Evolutionary conservation across 2,797 vertebrate genomes (phyloP), one percentile per base, ranked within the genome.

Genomic region (Molothrus ater): DNA sequence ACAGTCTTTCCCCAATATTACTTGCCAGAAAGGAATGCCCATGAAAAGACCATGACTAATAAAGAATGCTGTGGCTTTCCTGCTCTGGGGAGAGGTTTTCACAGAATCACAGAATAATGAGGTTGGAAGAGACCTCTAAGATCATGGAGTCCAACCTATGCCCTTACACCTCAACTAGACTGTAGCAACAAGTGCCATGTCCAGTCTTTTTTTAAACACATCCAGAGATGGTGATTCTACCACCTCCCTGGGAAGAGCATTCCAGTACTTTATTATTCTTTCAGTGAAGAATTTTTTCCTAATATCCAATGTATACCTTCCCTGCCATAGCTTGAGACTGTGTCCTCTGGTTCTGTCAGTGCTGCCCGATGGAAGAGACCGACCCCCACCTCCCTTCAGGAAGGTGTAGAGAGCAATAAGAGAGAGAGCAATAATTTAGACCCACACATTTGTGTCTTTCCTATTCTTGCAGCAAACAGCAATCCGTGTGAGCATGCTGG

Each of bases 401-500:
- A 7, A 56, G 54, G 0, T 22, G 54, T n/a, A 32, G 54, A 31
- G 32, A 56, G 54, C 31, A 56, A 21, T n/a, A n/a, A 32, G 54
- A 56, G 53, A 54, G 31, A 22, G 32, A 56, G 8, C 32, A 22
- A 22, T 56, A 7, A n/a, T n/a, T 56, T 72, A 95, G 57, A 87
- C 72, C 48, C 21, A n/a, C 38, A 24, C 13, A 5, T 21, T 56
- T 56, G 32, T 56, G 0, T 51, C 1, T 88, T 0, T 25, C 0
- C 75, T 68, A 89, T n/a, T 84, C 45, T 96, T 96, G 32, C 79
- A 96, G 95, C 98, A 98, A 99, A 99, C 25, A 98, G 98, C 90
- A 99, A 99, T 95, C 99, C 99, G 0, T 99, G 99, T 56, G 99
- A 99, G 95, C 99, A 99, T 0, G 98, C 98, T 0, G 99, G 99